Base-by-base conservation (phyloP, 1,140 invertebrate species). In the Papilio polyxenes region DNA sequence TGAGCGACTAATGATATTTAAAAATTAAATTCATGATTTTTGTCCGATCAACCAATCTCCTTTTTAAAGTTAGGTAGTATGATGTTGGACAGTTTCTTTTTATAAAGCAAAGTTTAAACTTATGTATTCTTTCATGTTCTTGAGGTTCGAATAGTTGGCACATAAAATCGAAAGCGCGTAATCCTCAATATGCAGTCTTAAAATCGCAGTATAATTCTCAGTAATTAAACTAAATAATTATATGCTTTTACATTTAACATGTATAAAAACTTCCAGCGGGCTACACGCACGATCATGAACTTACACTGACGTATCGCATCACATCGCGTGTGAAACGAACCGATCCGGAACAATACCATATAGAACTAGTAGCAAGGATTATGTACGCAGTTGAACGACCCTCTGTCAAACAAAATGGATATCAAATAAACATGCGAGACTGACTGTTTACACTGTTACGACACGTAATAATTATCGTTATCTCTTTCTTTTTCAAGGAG, bases 221-320 rank as follows among this genome's bases (percentile, higher is more conserved):
- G 59, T 62, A 20, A 20, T 62, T 20, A 62, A 11, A 65, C 11
- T 11, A 37, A 72, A 37, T 37, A 37, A 72, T 15, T 37, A 40
- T 37, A 37, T 37, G 31, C 65, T 74, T 49, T 78, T 78, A 56
- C 76, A 69, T 80, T 37, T 72, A 37, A 72, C 13, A 37, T 72
- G 31, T 15, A 13, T 10, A 65, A 65, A 23, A 11, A 23, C 1
- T 20, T 65, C 9, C 23, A 65, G 20, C 20, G 62, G 69, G 83
- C 74, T 74, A 75, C 72, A 81, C 40, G 62, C 65, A 51, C 84
- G 84, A 82, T 84, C 84, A 75, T 86, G 85, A 86, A 86, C 85
- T 86, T 86, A 82, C 20, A 20, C 75, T 56, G 75, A 77, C 44
- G 44, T 20, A 65, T 65, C 23, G 62, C n/a, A n/a, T 49, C 75